A percentile compares a stretch with the other conserved stretches of the same genome.
Evolutionary conservation across 2,797 vertebrate species (phyloP).

Genomic region (Parambassis ranga): DNA sequence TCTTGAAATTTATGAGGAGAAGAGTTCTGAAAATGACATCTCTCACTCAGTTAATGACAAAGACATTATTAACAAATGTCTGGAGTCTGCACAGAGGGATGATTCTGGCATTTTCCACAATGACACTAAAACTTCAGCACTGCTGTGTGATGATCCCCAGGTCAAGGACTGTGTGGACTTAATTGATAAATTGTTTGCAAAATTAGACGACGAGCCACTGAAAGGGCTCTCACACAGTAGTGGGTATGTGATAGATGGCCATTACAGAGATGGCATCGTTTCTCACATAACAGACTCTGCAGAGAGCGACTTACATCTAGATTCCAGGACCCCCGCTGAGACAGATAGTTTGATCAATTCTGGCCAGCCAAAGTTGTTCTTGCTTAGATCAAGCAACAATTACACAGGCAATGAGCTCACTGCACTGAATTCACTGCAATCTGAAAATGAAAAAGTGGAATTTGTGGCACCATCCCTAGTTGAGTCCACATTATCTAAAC

Average conservation of each 20-base stretch:
- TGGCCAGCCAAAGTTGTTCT: slow-evolving; percentile 38
- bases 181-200: slow-evolving; percentile 76
- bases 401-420: slow-evolving; percentile 30
- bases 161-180: slow-evolving; percentile 69
- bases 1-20: slow-evolving; percentile 31
- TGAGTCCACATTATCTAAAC: slow-evolving; percentile 64
- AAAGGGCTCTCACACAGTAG: slow-evolving; percentile 58
- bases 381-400: slow-evolving; percentile 37
- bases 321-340: slow-evolving; percentile 51
- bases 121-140: slow-evolving; percentile 41
- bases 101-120: slow-evolving; percentile 68
- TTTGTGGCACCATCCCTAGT: slow-evolving; percentile 14
- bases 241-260: slow-evolving; percentile 51
- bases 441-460: slow-evolving; percentile 44
- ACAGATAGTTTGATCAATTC: slow-evolving; percentile 51
- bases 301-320: slow-evolving; percentile 49
- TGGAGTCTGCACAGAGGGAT: slow-evolving; percentile 57
- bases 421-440: slow-evolving; percentile 35
- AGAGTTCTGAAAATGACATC: slow-evolving; percentile 32
- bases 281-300: slow-evolving; percentile 66
- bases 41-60: slow-evolving; percentile 31
- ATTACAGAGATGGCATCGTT: slow-evolving; percentile 63
- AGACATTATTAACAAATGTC: slow-evolving; percentile 46
- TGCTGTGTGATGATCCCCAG: slow-evolving; percentile 47
- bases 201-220: slow-evolving; percentile 73